phyloP scores from a whole-genome alignment of 2,797 vertebrate species.

The Mastacembelus armatus region DNA sequence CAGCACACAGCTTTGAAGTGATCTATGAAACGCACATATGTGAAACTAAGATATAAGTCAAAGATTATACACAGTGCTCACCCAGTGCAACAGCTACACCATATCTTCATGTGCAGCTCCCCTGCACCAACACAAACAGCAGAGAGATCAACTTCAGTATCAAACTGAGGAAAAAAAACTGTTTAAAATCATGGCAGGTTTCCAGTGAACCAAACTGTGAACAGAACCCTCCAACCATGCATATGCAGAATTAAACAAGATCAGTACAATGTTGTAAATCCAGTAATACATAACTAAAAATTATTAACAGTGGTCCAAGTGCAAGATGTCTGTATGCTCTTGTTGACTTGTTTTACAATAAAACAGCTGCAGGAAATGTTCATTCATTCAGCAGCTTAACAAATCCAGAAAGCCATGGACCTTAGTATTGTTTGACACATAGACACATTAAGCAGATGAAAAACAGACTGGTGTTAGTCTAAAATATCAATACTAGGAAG shows the following conservation, averaged over 20 bases:
- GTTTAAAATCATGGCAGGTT: too few species aligned
- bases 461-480: not conserved
- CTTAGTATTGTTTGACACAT: constrained; percentile 7
- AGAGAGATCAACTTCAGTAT: too few species aligned
- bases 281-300: not conserved
- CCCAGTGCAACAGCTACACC: too few species aligned
- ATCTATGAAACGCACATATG: constrained; percentile 33
- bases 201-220: too few species aligned
- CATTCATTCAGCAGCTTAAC: not conserved
- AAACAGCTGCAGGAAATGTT: constrained; percentile 2
- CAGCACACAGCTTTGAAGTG: constrained; percentile 36
- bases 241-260: too few species aligned
- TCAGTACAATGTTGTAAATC: not conserved
- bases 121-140: too few species aligned
- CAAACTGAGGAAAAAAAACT: too few species aligned
- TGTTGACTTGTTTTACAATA: not conserved
- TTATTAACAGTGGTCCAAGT: too few species aligned
- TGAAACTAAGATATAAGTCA: constrained; percentile 25
- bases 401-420: not conserved
- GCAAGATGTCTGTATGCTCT: not conserved
- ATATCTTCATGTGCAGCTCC: constrained; percentile 10
- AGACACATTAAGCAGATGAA: constrained; percentile 20
- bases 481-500: constrained; percentile 13
- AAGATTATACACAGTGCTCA: constrained; percentile 10
- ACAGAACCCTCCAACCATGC: too few species aligned